Base-by-base conservation (phyloP, 2,113 vertebrate species). In the Xenotilapia caudafasciata region DNA sequence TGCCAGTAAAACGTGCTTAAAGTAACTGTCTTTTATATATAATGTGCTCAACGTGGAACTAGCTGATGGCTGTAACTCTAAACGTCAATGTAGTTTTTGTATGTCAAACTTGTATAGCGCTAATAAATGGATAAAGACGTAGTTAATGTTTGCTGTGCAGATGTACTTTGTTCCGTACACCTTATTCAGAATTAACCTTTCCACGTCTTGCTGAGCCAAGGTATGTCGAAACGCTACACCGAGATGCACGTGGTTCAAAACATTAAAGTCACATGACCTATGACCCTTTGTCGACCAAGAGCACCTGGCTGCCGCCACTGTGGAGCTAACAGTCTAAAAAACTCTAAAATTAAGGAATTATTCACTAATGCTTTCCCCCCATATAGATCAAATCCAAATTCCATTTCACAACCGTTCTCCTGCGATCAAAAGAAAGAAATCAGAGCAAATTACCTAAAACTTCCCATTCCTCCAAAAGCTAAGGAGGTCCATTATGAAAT, bases 181-280 rank as follows among this genome's bases (percentile, higher is more conserved):
- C 15, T 60, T 60, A 19, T 31, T 60, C 26, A 60, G 56, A 60
- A 31, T 60, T 7, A 4, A 35, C 17, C 15, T 35, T 62, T 62
- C 0, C 0, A 12, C 9, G 4, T 35, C 0, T 65, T n/a, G 9
- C 8, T 0, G 58, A 35, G 55, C 55, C 14, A 0, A 31, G 55
- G 5, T 58, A 31, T 17, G 13, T 58, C 2, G 55, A 58, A 58
- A 31, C 26, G 28, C 13, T 56, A 28, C 55, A 56, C 2, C 2
- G 26, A 58, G 55, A 31, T 60, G 56, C 26, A 60, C 14, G 56
- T 60, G 60, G 60, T 21, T 38, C 19, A 68, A 68, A 68, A 38
- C 60, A 7, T 33, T 5, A 5, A 38, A n/a, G 19, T 21, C 33
- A 65, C 33, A 40, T 40, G 33, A 68, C n/a, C 19, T 6, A 23